Evolutionary conservation across 1,140 invertebrate species (phyloP).

Genomic region (Agrilus planipennis): DNA sequence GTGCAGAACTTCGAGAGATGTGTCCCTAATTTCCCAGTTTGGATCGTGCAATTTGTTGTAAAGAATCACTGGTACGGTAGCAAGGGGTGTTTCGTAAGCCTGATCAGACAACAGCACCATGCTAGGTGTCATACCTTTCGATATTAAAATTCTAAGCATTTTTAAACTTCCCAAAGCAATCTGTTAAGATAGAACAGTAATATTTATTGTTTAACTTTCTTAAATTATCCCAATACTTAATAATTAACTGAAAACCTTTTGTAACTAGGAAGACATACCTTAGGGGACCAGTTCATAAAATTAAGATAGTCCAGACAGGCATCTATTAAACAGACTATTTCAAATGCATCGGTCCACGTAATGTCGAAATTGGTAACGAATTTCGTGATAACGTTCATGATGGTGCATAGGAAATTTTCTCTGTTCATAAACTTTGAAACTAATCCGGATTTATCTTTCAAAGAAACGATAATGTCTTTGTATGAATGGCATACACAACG

Average conservation of each 20-base stretch:
- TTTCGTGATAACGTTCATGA: slow-evolving; percentile 47
- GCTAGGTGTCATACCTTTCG: slow-evolving; percentile 57
- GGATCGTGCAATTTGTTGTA: slow-evolving; percentile 55
- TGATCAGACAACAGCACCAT: slow-evolving; percentile 55
- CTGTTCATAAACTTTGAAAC: slow-evolving; percentile 9
- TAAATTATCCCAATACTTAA: slow-evolving; percentile 3
- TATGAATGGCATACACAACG: slow-evolving; percentile 54
- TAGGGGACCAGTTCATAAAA: slow-evolving; percentile 30
- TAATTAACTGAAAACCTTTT: slow-evolving; percentile 1
- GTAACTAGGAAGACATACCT: slow-evolving; percentile 19
- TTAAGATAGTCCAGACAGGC: slow-evolving; percentile 33
- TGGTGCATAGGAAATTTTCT: slow-evolving; percentile 33
- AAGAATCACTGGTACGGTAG: slow-evolving; percentile 50
- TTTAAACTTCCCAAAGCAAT: slow-evolving; percentile 54
- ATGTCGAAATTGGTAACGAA: slow-evolving; percentile 57
- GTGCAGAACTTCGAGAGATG: slow-evolving; percentile 54
- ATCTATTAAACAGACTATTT: slow-evolving; percentile 46
- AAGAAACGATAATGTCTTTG: slow-evolving; percentile 39
- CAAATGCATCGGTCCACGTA: slow-evolving; percentile 59
- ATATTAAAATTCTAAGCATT: slow-evolving; percentile 53
- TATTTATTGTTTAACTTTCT: slow-evolving; percentile 1
- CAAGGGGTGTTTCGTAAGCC: slow-evolving; percentile 46
- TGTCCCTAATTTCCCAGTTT: slow-evolving; percentile 64
- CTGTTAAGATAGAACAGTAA: slow-evolving; percentile 38
- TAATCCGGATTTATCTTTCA: slow-evolving; percentile 15